Evolutionary conservation across 2,797 vertebrate species (phyloP).

Genomic region (Esox masquinongy): DNA sequence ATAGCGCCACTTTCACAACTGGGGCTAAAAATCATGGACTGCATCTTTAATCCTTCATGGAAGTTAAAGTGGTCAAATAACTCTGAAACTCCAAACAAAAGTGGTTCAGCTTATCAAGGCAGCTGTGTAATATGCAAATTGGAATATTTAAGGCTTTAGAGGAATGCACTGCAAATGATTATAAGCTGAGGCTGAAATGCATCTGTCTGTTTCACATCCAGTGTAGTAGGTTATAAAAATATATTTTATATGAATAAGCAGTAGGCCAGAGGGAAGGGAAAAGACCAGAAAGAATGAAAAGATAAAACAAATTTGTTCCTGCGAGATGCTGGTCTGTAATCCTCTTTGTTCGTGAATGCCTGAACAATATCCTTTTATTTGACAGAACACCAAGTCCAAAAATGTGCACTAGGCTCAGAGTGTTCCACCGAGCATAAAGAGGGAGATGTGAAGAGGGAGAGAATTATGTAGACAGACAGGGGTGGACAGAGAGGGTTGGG

Average conservation of each 20-base stretch:
- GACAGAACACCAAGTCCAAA: not conserved
- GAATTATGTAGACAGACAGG: not conserved
- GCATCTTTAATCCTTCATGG: constrained; percentile 20
- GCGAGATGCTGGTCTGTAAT: not conserved
- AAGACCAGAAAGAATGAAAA: not conserved
- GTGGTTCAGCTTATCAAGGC: constrained; percentile 11
- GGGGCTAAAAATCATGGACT: no score
- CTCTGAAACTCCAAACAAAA: not conserved
- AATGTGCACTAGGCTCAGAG: not conserved
- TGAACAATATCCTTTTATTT: not conserved
- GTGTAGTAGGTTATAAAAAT: not conserved
- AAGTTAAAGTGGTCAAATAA: constrained; percentile 7
- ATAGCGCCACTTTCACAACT: no score
- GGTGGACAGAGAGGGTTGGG: not conserved
- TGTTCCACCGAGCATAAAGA: not conserved
- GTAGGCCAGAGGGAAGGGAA: not conserved
- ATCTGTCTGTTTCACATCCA: not conserved
- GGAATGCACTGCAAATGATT: constrained; percentile 10
- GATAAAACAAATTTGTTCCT: not conserved
- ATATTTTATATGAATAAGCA: not conserved
- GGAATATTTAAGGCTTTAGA: constrained; percentile 14
- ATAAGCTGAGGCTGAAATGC: not conserved
- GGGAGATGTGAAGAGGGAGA: not conserved
- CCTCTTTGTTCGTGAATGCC: not conserved
- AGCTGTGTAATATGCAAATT: not conserved